Evolutionary conservation across 2,113 vertebrate species (phyloP).

Genomic region (Pterocles burchelli): DNA sequence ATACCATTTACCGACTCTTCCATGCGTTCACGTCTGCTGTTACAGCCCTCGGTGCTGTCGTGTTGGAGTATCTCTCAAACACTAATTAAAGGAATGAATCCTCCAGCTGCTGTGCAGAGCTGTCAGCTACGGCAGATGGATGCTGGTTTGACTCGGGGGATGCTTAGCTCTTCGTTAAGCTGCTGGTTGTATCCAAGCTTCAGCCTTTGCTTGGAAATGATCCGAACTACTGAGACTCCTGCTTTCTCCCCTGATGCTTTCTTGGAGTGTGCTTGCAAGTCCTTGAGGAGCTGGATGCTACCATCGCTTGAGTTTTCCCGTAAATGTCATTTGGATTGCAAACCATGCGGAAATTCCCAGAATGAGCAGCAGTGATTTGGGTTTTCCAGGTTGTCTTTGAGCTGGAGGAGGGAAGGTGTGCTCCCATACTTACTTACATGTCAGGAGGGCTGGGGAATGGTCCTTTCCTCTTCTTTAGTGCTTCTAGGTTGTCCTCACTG

Average conservation of each 20-base stretch:
- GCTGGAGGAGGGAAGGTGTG: not conserved
- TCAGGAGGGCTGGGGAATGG: not conserved
- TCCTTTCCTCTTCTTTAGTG: not conserved
- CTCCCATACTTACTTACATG: not conserved
- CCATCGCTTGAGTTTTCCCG: not conserved
- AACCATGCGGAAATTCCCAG: not conserved
- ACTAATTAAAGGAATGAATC: not conserved
- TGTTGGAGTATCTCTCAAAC: not conserved
- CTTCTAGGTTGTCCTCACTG: not conserved
- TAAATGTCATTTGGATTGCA: not conserved
- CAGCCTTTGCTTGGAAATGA: not conserved
- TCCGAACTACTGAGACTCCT: not conserved
- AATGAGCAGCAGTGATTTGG: not conserved
- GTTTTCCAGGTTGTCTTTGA: not conserved
- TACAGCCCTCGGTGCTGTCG: not conserved
- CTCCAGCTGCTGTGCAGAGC: not conserved
- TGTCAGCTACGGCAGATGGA: accelerated
- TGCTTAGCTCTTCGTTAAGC: not conserved
- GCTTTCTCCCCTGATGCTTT: not conserved
- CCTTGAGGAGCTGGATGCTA: not conserved
- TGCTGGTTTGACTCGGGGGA: not conserved
- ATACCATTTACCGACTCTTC: not conserved
- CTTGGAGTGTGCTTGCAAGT: not conserved
- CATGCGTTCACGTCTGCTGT: not conserved
- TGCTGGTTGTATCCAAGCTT: not conserved